Evolutionary conservation across 1,140 invertebrate species (phyloP), one percentile per base, ranked within the genome.

Genomic region (Macrotrachela quadricornifera): DNA sequence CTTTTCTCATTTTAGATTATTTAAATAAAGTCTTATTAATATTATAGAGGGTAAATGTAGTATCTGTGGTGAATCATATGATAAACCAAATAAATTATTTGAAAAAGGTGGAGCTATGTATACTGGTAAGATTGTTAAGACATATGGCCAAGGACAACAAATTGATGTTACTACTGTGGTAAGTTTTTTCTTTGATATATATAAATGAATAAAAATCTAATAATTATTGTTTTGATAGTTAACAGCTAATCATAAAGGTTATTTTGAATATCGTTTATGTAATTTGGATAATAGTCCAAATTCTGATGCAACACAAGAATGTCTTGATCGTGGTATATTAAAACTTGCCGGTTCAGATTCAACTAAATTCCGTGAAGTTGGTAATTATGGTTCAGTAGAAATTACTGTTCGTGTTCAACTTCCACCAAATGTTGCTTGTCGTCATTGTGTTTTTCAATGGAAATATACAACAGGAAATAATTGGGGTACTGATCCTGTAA

Each of bases 151-250:
- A 49, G 38, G 38, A 13, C 21, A 48, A 18, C 13, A 16, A 49
- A 41, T 54, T 9, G 15, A 48, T 30, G 46, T 49, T 13, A 37
- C 21, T 30, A 36, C 37, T 39, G 18, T 46, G 18, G 52, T 53
- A 41, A 13, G 38, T 49, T 1, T 41, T 47, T 43, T 40, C 18
- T 36, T 45, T 17, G 10, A 9, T 14, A n/a, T 39, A 41, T 49
- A 36, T 48, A 36, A 42, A 48, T 43, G 10, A 45, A n/a, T n/a
- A n/a, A 45, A 45, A n/a, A n/a, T n/a, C n/a, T n/a, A n/a, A n/a
- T n/a, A n/a, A n/a, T n/a, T n/a, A n/a, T 45, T 21, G 4, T 36
- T 49, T 13, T 78, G 36, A 75, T 79, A 85, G 61, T 49, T 65
- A 14, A 64, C 62, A 13, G 60, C 61, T 14, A 61, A 61, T 54